Conservation (phyloP, 2,797 vertebrate species). For the Cyclura pinguis region DNA sequence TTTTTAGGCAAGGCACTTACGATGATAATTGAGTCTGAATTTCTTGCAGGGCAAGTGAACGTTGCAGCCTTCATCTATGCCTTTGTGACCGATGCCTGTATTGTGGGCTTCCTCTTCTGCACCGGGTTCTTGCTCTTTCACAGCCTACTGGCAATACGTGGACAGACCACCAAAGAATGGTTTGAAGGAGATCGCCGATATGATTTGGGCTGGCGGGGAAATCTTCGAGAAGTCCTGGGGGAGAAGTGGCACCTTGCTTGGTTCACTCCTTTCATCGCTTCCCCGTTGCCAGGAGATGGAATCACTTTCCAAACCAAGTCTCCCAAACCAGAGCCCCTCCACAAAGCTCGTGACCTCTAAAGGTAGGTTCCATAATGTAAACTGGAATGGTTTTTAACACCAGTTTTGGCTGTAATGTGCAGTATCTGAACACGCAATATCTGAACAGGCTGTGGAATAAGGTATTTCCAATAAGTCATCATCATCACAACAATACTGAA, state of each 20-base stretch:
- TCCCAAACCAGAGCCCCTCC: neutral
- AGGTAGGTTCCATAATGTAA: conserved; percentile 3
- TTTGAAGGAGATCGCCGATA: conserved; percentile 83
- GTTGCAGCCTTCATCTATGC: conserved; percentile 72
- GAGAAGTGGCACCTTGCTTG: conserved; percentile 87
- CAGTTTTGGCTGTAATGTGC: neutral
- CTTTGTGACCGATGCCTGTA: conserved; percentile 81
- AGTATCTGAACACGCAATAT: no score
- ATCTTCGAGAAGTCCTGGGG: conserved; percentile 84
- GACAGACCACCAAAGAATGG: conserved; percentile 93
- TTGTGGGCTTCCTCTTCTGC: conserved; percentile 88
- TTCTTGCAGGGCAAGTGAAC: conserved; percentile 83
- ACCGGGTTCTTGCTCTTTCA: conserved; percentile 91
- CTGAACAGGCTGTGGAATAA: neutral
- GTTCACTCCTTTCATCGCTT: conserved; percentile 88
- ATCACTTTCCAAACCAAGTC: conserved; percentile 81
- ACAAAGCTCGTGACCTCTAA: neutral
- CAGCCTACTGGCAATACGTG: conserved; percentile 83
- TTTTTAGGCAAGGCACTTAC: no score
- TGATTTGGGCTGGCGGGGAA: conserved; percentile 81
- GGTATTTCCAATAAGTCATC: no score
- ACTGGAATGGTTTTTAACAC: neutral
- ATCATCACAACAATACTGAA: no score
- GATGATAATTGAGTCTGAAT: conserved; percentile 17
- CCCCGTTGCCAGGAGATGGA: conserved; percentile 88